Evolutionary conservation across 2,888 invertebrate genomes (phyloP).

Genomic region (Thera obeliscata): DNA sequence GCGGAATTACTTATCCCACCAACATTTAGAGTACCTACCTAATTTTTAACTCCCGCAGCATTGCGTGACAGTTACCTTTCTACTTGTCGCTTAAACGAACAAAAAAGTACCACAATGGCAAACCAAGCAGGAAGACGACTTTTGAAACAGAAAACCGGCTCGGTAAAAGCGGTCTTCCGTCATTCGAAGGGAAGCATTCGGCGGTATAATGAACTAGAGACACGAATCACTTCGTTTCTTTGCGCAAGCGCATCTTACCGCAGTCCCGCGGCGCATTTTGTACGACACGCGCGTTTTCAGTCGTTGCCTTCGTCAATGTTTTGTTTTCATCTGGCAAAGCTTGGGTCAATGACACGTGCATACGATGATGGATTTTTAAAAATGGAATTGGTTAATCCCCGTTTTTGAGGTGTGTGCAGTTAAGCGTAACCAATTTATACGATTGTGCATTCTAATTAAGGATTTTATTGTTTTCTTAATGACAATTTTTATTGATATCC

Average conservation of each 20-base stretch:
- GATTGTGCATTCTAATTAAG: no score
- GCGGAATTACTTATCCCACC: not conserved
- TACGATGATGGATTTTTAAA: constrained; percentile 38
- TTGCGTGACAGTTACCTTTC: constrained; percentile 14
- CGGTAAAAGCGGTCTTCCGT: constrained; percentile 81
- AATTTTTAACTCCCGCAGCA: not conserved
- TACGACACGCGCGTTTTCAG: constrained; percentile 64
- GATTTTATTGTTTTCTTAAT: not conserved
- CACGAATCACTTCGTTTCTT: constrained; percentile 59
- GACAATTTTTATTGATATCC: no score
- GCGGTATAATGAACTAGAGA: constrained; percentile 75
- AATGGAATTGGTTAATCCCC: constrained; percentile 37
- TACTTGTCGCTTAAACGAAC: constrained; percentile 17
- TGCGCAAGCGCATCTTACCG: constrained; percentile 59
- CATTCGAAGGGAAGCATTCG: constrained; percentile 77
- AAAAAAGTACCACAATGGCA: constrained; percentile 45
- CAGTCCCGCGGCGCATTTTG: constrained; percentile 75
- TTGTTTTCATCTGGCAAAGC: constrained; percentile 52
- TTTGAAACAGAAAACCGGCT: constrained; percentile 82
- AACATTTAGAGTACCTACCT: not conserved
- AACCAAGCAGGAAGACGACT: constrained; percentile 51
- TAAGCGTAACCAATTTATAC: not conserved
- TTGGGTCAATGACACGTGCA: constrained; percentile 61
- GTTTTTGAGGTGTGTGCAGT: constrained; percentile 35
- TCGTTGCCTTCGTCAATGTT: constrained; percentile 43